Evolutionary conservation across 2,797 vertebrate species (phyloP).

Genomic region (Clarias fuscus): DNA sequence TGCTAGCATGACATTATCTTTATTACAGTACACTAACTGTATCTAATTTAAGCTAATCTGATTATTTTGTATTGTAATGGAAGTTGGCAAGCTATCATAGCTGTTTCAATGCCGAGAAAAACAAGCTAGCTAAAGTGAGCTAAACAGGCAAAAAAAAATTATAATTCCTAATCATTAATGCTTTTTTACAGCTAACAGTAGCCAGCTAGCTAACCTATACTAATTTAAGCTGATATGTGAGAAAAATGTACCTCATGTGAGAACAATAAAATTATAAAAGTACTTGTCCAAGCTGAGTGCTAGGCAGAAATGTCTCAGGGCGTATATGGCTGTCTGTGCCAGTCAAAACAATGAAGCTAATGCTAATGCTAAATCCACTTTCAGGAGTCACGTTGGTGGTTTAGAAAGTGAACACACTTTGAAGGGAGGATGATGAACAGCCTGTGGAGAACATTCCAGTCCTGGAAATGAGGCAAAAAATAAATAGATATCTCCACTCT

Average conservation of each 20-base stretch:
- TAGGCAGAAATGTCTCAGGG: background rate
- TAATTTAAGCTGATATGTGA: background rate
- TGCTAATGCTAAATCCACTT: constrained; percentile 3
- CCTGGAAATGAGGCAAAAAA: constrained; percentile 21
- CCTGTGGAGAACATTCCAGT: background rate
- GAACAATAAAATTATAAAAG: background rate
- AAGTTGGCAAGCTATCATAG: too few species aligned
- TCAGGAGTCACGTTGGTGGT: background rate
- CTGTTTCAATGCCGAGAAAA: too few species aligned
- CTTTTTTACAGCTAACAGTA: background rate
- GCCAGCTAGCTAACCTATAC: background rate
- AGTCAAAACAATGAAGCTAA: background rate
- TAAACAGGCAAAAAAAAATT: too few species aligned
- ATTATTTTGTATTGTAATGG: too few species aligned
- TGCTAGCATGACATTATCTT: too few species aligned
- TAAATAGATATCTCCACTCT: constrained; percentile 18
- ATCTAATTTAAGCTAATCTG: too few species aligned
- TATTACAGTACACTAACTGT: too few species aligned
- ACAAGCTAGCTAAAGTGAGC: too few species aligned
- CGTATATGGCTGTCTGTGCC: background rate
- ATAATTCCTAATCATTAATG: too few species aligned
- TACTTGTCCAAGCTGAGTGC: background rate
- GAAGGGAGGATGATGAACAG: constrained; percentile 11
- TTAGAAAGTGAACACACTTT: background rate
- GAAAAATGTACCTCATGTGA: background rate